Percentiles rank a stretch among this genome's conserved stretches.
Evolutionary conservation across 1,140 invertebrate genomes (phyloP).

Genomic region (Drosophila kohkoa): DNA sequence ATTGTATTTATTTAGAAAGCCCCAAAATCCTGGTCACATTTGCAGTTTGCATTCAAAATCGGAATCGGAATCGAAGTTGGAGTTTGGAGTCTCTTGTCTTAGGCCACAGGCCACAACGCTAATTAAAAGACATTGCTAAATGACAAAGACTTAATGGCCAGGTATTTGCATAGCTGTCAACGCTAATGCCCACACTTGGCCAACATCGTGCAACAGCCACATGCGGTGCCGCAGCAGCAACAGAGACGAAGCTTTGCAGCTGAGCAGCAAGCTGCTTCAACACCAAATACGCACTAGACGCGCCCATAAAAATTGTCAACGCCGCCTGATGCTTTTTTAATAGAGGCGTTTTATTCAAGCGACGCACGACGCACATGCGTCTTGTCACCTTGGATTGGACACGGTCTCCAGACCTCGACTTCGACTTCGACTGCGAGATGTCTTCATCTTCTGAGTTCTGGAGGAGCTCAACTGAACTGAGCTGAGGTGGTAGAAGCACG

Average conservation of each 20-base stretch:
- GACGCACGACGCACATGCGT: slow-evolving; percentile 66
- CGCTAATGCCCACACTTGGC: slow-evolving; percentile 77
- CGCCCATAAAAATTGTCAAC: slow-evolving; percentile 79
- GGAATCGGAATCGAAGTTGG: background rate
- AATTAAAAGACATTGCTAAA: slow-evolving; percentile 82
- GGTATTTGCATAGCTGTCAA: slow-evolving; percentile 78
- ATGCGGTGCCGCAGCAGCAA: slow-evolving; percentile 32
- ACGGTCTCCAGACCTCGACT: slow-evolving; percentile 1
- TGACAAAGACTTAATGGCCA: slow-evolving; percentile 78
- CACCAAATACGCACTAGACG: slow-evolving; percentile 73
- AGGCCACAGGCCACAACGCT: slow-evolving; percentile 50
- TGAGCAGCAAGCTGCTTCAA: slow-evolving; percentile 20
- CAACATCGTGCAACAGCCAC: slow-evolving; percentile 47
- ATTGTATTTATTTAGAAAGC: slow-evolving; percentile 58
- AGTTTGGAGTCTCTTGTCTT: background rate
- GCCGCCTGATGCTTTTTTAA: slow-evolving; percentile 59
- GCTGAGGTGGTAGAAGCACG: slow-evolving; percentile 26
- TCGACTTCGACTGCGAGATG: slow-evolving; percentile 6
- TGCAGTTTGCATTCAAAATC: background rate
- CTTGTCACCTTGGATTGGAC: slow-evolving; percentile 41
- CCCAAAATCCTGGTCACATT: slow-evolving; percentile 22
- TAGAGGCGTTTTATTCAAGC: slow-evolving; percentile 77
- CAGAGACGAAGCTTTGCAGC: background rate
- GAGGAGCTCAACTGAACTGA: slow-evolving; percentile 7
- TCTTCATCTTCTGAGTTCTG: slow-evolving; percentile 46